A percentile compares a stretch with the other conserved stretches of the same genome.
Conservation (phyloP, 2,888 invertebrate genomes). For the Zaprionus obscuricornis region DNA sequence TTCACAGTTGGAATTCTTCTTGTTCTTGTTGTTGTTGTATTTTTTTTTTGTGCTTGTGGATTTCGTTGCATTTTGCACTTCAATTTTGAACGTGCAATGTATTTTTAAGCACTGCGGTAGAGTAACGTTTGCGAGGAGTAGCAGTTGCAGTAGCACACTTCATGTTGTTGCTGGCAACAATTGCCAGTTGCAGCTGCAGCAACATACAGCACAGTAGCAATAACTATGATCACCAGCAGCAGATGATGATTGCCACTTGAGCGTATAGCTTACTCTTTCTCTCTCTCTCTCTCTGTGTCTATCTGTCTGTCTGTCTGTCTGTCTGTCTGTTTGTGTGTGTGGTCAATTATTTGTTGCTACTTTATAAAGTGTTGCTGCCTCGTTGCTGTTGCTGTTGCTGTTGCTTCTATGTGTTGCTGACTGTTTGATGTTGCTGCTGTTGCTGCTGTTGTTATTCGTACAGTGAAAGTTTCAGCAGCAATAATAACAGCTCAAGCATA, state of each 20-base stretch:
- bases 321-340: constrained; percentile 20
- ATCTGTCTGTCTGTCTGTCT: constrained; percentile 15
- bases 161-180: constrained; percentile 54
- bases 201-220: constrained; percentile 28
- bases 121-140: not conserved
- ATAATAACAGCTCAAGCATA: constrained; percentile 32
- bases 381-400: constrained; percentile 27
- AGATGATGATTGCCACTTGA: constrained; percentile 66
- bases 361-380: constrained; percentile 64
- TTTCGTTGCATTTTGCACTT: constrained; percentile 66
- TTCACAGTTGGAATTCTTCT: not conserved
- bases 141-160: not conserved
- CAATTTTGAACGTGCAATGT: constrained; percentile 72
- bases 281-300: constrained; percentile 3
- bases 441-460: constrained; percentile 14
- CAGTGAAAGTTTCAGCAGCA: not conserved
- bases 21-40: not conserved
- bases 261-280: constrained; percentile 16
- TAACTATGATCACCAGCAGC: constrained; percentile 37
- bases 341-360: constrained; percentile 73
- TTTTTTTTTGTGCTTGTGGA: constrained; percentile 36
- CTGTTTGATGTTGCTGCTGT: constrained; percentile 8
- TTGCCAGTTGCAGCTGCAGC: constrained; percentile 59
- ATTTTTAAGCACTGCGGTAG: constrained; percentile 61
- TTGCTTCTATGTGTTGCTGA: not conserved